phyloP scores from a whole-genome alignment of 2,888 invertebrate genomes.

The Morpho achilles region DNA sequence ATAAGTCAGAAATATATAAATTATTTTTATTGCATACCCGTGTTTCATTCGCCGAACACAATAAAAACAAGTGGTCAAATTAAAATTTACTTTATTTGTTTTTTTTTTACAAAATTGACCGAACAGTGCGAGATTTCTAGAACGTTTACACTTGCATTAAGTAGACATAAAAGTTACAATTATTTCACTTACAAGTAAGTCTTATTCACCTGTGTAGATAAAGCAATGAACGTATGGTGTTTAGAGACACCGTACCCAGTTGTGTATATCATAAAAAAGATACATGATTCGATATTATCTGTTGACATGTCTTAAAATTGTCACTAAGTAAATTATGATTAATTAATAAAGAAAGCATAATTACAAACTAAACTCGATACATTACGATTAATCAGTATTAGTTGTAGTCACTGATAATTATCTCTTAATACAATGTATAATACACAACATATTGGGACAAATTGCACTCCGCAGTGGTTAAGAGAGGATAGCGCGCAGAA shows the following conservation, averaged over 20 bases:
- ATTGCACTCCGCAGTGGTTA: slow-evolving; percentile 69
- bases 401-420: slow-evolving; percentile 60
- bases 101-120: slow-evolving; percentile 76
- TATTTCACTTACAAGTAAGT: slow-evolving; percentile 76
- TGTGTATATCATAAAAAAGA: slow-evolving; percentile 64
- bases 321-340: slow-evolving; percentile 74
- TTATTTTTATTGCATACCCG: slow-evolving; percentile 70
- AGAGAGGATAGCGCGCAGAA: slow-evolving; percentile 54
- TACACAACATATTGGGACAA: slow-evolving; percentile 63
- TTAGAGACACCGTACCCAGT: slow-evolving; percentile 45
- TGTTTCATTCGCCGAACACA: slow-evolving; percentile 44
- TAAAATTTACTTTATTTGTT: slow-evolving; percentile 70
- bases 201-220: slow-evolving; percentile 75
- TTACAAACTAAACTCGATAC: slow-evolving; percentile 72
- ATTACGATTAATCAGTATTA: slow-evolving; percentile 62
- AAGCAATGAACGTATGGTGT: slow-evolving; percentile 61
- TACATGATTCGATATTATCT: slow-evolving; percentile 63
- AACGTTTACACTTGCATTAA: slow-evolving; percentile 79
- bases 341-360: slow-evolving; percentile 73
- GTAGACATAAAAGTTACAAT: slow-evolving; percentile 78
- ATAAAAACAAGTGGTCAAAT: slow-evolving; percentile 60
- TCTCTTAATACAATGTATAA: slow-evolving; percentile 68
- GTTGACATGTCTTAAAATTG: slow-evolving; percentile 65
- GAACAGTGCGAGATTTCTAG: slow-evolving; percentile 80
- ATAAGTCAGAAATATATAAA: slow-evolving; percentile 76